These are phyloP conservation scores for Oedothorax gibbosus DNA, from an alignment of 1,140 invertebrate genomes.

Conservation along the genomic window DNA sequence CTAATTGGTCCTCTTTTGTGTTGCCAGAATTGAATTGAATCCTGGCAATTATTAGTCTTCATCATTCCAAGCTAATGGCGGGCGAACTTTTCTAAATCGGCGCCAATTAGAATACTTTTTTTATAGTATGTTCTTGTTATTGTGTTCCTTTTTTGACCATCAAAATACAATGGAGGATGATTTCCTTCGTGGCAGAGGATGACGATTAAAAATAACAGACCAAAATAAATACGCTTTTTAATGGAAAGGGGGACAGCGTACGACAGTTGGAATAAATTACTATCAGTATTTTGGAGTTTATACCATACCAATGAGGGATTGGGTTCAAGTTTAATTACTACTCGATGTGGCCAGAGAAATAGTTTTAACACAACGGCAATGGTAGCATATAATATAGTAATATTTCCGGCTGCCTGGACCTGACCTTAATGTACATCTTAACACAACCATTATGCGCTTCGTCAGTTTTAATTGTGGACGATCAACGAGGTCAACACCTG, in stretches of 20 bases:
- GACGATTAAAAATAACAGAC: constrained; percentile 54
- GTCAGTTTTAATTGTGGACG: neutral
- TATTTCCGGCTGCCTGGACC: neutral
- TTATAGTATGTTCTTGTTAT: neutral
- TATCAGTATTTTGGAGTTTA: no score
- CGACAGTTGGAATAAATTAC: constrained; percentile 43
- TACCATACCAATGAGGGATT: no score
- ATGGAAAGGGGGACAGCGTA: constrained; percentile 8
- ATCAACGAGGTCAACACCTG: no score
- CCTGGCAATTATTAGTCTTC: constrained; percentile 54
- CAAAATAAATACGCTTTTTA: constrained; percentile 10
- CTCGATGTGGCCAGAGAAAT: no score
- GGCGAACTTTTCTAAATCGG: constrained; percentile 59
- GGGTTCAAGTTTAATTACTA: no score
- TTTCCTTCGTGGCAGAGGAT: constrained; percentile 43
- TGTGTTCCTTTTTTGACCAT: neutral
- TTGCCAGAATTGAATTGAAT: constrained; percentile 37
- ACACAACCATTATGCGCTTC: neutral
- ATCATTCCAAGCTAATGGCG: constrained; percentile 56
- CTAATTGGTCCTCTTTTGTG: constrained; percentile 56
- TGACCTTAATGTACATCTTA: neutral
- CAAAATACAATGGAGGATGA: constrained; percentile 33
- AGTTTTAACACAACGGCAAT: no score
- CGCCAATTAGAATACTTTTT: constrained; percentile 56
- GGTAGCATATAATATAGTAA: no score